These are phyloP conservation scores for Geodia barretti DNA, from an alignment of 37 sponge, comb jelly and placozoan species.

Conservation along the genomic window DNA sequence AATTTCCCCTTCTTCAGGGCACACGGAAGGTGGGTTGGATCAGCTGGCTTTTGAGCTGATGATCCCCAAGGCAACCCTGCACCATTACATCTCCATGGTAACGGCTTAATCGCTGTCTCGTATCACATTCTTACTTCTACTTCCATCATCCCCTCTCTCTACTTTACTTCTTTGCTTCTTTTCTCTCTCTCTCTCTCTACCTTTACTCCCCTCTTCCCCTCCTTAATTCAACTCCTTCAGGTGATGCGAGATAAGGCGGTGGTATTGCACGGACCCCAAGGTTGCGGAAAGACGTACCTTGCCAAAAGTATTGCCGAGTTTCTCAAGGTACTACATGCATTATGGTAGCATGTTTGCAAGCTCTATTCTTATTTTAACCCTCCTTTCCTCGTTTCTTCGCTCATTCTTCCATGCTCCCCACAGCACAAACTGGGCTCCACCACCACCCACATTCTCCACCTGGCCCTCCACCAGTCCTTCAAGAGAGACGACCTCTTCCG, in stretches of 20 bases:
- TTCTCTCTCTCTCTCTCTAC: too few species aligned
- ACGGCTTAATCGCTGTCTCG: background rate
- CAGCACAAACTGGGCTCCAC: constrained; percentile 19
- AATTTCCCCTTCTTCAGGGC: too few species aligned
- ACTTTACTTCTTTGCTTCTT: too few species aligned
- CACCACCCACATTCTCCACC: constrained; percentile 38
- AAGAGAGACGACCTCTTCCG: constrained; percentile 71
- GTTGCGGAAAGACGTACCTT: constrained; percentile 70
- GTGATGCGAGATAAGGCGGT: constrained; percentile 52
- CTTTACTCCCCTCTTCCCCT: too few species aligned
- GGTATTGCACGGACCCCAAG: constrained; percentile 69
- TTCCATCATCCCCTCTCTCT: background rate
- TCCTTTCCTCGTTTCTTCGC: background rate
- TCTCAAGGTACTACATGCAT: constrained; percentile 41
- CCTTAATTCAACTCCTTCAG: constrained; percentile 9
- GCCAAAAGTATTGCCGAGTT: constrained; percentile 54
- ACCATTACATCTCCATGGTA: constrained; percentile 48
- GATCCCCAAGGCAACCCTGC: constrained; percentile 43
- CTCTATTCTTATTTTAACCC: background rate
- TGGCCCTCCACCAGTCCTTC: constrained; percentile 59
- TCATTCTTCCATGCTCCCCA: background rate
- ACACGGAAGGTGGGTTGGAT: constrained; percentile 40
- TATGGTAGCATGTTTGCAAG: too few species aligned
- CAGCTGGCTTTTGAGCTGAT: constrained; percentile 56
- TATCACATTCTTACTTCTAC: background rate